Evolutionary conservation across 2,797 vertebrate species (phyloP), one percentile per base, ranked within the genome.

Genomic region (Sebastes umbrosus): DNA sequence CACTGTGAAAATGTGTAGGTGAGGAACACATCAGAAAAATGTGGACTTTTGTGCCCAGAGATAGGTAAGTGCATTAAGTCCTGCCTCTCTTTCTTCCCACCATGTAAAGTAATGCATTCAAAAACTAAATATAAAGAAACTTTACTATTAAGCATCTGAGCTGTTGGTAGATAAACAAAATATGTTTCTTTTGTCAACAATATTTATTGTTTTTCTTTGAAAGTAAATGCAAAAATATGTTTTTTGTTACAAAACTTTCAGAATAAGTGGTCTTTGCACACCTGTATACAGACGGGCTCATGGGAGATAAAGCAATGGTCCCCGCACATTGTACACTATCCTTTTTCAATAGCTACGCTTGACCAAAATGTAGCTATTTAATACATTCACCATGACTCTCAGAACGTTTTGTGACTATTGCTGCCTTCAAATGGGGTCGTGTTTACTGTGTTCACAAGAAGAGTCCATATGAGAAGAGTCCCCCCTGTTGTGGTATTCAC

Each of bases 1-100:
- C 55, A 65, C n/a, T 70, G 43, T 77, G 62, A 72, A 76, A 71
- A 67, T 79, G 66, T 80, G 80, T 31, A 50, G 69, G 73, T 73
- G 82, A 83, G 74, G 34, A 67, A 71, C 29, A 55, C 16, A 72
- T 39, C 16, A 5, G 11, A 65, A 77, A 69, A 70, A 70, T 39
- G 20, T 24, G 31, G 24, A 58, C 57, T 73, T 74, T 63, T 60
- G 27, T 18, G 9, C 3, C 24, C 8, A 39, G 20, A 70, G 20
- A 68, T 6, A 6, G 24, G 11, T 24, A 64, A 54, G 20, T 66
- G 29, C 2, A 39, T 57, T 58, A 32, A 13, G 12, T 64, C 25
- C 10, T 32, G 12, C 64, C 27, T 73, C 27, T 8, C 24, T 52
- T 43, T 13, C 12, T 22, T 68, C 34, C 54, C 43, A 73, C n/a